These are phyloP conservation scores for Geopemphigus sp. DNA, from an alignment of 1,140 invertebrate genomes.

Conservation along the genomic window DNA sequence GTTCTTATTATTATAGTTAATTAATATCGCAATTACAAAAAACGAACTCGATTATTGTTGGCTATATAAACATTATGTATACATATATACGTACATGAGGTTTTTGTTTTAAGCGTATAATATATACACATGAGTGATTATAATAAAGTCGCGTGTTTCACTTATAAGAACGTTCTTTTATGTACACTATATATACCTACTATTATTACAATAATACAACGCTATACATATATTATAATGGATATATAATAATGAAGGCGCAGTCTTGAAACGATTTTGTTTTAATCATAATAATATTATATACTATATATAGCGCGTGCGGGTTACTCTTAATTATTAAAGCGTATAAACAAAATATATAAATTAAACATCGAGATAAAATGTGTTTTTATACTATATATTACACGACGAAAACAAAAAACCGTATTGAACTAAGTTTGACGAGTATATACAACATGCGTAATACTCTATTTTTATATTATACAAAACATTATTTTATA, in stretches of 20 bases:
- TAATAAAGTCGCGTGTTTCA: background rate
- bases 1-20: no score
- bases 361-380: no score
- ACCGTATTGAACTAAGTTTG: no score
- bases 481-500: background rate
- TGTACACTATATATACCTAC: background rate
- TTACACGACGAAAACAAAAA: background rate
- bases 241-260: slow-evolving; percentile 26
- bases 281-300: background rate
- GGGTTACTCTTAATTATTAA: background rate
- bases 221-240: no score
- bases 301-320: background rate
- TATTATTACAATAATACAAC: slow-evolving; percentile 29
- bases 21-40: background rate
- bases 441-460: no score
- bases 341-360: background rate
- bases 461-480: no score
- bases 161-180: slow-evolving; percentile 15
- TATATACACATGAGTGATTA: slow-evolving; percentile 12
- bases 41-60: background rate
- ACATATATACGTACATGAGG: slow-evolving; percentile 8
- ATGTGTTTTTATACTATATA: no score
- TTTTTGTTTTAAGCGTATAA: slow-evolving; percentile 35
- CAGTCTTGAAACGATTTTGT: slow-evolving; percentile 2
- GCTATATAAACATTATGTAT: background rate